These are phyloP conservation scores for Andrena dorsata DNA, from an alignment of 2,888 invertebrate genomes.

Conservation along the genomic window DNA sequence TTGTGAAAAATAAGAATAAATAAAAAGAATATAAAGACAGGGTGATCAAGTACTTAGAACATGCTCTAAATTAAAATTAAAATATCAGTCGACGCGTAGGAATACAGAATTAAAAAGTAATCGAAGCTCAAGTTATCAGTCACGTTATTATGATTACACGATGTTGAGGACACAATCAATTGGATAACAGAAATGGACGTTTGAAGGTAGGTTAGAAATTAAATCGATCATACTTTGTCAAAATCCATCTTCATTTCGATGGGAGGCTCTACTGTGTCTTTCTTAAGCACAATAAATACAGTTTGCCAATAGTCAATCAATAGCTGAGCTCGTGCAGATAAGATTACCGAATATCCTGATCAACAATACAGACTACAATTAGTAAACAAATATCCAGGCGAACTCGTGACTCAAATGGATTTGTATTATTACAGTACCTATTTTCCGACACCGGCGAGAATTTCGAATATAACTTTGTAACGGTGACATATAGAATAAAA, in stretches of 20 bases:
- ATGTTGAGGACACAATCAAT: not conserved
- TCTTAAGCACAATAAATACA: constrained; percentile 8
- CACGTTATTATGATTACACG: not conserved
- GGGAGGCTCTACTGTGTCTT: not conserved
- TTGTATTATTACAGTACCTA: not conserved
- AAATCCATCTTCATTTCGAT: constrained; percentile 3
- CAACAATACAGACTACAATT: not conserved
- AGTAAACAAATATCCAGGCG: constrained; percentile 24
- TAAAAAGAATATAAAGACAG: constrained; percentile 1
- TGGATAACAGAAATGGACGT: not conserved
- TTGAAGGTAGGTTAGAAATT: not conserved
- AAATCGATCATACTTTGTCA: not conserved
- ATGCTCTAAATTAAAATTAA: not conserved
- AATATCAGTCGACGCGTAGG: not conserved
- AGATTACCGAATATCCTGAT: constrained; percentile 48
- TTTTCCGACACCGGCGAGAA: not conserved
- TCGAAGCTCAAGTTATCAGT: not conserved
- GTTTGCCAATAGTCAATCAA: constrained; percentile 38
- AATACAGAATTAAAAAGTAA: not conserved
- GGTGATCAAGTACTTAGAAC: no score
- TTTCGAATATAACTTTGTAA: no score
- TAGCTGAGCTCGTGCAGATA: constrained; percentile 35
- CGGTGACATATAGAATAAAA: no score
- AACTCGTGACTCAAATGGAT: not conserved
- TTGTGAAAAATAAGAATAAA: not conserved